These are phyloP conservation scores for Parauchenoglanis punctatus DNA, from an alignment of 2,797 vertebrate genomes.

Conservation along the genomic window DNA sequence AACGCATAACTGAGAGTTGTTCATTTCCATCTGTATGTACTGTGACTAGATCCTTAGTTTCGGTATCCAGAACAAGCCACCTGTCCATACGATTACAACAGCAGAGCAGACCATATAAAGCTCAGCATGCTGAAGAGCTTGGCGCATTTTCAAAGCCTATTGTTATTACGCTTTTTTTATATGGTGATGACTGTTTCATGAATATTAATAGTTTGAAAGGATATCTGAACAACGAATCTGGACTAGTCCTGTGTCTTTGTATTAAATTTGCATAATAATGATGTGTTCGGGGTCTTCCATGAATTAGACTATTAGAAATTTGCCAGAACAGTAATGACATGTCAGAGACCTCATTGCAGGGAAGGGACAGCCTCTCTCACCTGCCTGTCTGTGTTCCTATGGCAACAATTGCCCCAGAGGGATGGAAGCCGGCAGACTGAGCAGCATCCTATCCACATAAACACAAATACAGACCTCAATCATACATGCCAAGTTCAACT, in stretches of 20 bases:
- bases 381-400: constrained; percentile 95
- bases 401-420: constrained; percentile 89
- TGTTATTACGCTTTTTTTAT: constrained; percentile 4
- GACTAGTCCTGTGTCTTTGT: constrained; percentile 17
- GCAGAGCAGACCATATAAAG: not conserved
- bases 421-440: constrained; percentile 95
- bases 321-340: constrained; percentile 45
- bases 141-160: constrained; percentile 17
- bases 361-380: constrained; percentile 70
- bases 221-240: constrained; percentile 33
- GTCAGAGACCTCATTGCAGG: constrained; percentile 45
- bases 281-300: constrained; percentile 38
- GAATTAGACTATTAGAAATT: constrained; percentile 41
- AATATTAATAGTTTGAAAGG: constrained; percentile 41
- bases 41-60: constrained; percentile 94
- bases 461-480: constrained; percentile 38
- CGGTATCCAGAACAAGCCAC: constrained; percentile 97
- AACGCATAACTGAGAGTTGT: constrained; percentile 94
- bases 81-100: constrained; percentile 69
- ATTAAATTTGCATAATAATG: constrained; percentile 52
- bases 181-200: constrained; percentile 30
- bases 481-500: constrained; percentile 27
- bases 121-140: not conserved
- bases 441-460: constrained; percentile 84
- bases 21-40: constrained; percentile 97